Percentiles rank a stretch among this genome's conserved stretches.
These are phyloP conservation scores for Microplitis manilae DNA, from an alignment of 2,888 invertebrate species.

Conservation along the genomic window DNA sequence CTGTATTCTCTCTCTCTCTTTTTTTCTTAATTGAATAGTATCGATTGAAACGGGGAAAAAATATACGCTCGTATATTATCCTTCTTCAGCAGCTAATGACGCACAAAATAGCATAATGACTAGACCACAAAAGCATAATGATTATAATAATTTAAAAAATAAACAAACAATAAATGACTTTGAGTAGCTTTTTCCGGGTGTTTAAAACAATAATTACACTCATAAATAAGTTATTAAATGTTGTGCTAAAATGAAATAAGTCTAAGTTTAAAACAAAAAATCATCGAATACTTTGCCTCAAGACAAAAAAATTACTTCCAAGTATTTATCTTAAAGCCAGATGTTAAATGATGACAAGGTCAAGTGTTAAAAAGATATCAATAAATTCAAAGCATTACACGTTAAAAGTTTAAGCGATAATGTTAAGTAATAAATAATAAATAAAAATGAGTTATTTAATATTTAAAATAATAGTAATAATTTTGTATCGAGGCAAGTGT, in stretches of 20 bases:
- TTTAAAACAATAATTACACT: neutral
- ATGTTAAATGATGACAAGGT: neutral
- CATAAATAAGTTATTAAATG: neutral
- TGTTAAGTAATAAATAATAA: neutral
- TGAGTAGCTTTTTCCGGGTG: neutral
- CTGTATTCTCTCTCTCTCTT: neutral
- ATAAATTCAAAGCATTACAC: neutral
- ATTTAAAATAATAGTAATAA: neutral
- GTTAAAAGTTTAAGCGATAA: neutral
- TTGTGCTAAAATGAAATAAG: neutral
- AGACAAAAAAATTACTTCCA: slow-evolving; percentile 3
- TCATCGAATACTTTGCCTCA: slow-evolving; percentile 23
- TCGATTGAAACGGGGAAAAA: neutral
- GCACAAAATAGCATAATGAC: neutral
- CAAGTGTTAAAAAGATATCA: neutral
- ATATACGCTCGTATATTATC: neutral
- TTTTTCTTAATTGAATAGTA: neutral
- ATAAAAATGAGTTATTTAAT: neutral
- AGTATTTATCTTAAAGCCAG: neutral
- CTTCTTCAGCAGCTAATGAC: neutral
- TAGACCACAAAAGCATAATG: neutral
- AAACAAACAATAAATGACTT: neutral
- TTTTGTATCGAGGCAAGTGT: slow-evolving; percentile 4
- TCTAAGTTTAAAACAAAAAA: neutral
- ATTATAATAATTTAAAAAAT: neutral